Evolutionary conservation across 2,113 vertebrate genomes (phyloP).

Genomic region (Alligator sinensis): DNA sequence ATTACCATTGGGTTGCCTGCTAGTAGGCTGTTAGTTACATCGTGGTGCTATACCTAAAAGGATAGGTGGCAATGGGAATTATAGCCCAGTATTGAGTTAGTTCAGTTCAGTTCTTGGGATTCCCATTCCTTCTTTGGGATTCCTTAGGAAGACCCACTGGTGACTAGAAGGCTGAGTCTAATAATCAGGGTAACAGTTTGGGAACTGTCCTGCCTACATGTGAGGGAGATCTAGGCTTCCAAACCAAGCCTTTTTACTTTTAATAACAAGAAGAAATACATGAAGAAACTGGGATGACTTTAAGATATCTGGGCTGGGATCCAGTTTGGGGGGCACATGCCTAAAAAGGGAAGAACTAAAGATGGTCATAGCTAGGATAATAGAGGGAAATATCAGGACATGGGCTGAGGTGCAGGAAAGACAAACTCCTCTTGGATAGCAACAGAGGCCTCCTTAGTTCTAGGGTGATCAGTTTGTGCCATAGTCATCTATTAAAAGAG

Average conservation of each 20-base stretch:
- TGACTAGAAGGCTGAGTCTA: background rate
- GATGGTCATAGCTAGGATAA: background rate
- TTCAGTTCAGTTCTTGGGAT: background rate
- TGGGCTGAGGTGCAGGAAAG: background rate
- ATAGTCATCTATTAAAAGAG: no score
- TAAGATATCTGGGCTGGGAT: background rate
- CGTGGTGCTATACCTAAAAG: background rate
- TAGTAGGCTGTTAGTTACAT: background rate
- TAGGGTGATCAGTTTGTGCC: background rate
- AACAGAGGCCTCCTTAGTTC: rapidly evolving
- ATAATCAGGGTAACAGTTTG: background rate
- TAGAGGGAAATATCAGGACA: background rate
- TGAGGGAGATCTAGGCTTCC: background rate
- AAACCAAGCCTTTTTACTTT: no score
- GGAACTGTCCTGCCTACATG: rapidly evolving
- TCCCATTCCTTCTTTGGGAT: no score
- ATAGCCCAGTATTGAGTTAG: background rate
- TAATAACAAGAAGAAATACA: no score
- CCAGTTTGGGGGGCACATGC: rapidly evolving
- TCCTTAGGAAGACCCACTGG: background rate
- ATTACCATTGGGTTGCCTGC: background rate
- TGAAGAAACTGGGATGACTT: background rate
- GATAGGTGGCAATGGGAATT: background rate
- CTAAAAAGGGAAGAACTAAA: no score
- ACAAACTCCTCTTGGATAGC: background rate